These are phyloP conservation scores for Drosophila navojoa DNA, from an alignment of 1,140 invertebrate species.

Conservation along the genomic window DNA sequence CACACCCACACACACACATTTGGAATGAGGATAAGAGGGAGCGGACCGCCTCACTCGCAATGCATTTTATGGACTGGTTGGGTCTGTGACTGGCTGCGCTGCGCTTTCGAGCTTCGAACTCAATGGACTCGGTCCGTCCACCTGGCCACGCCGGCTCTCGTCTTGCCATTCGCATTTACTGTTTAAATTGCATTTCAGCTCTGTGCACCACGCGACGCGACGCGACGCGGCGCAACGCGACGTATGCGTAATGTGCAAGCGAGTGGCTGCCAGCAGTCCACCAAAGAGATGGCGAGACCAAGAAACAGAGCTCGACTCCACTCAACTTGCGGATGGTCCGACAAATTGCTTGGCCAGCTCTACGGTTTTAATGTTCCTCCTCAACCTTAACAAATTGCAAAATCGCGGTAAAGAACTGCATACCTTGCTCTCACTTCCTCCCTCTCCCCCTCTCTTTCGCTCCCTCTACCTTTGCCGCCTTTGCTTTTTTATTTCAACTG, in stretches of 20 bases:
- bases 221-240: slow-evolving; percentile 42
- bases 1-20: too few relatives aligned
- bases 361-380: slow-evolving; percentile 31
- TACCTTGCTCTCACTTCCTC: background rate
- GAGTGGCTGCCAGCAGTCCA: background rate
- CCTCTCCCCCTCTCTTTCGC: background rate
- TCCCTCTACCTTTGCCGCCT: background rate
- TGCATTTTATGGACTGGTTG: slow-evolving; percentile 12
- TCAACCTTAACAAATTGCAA: slow-evolving; percentile 45
- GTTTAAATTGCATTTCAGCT: slow-evolving; percentile 38
- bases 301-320: background rate
- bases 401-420: slow-evolving; percentile 27
- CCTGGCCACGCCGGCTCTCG: slow-evolving; percentile 1
- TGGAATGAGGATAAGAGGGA: too few relatives aligned
- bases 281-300: background rate
- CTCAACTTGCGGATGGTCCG: slow-evolving; percentile 32
- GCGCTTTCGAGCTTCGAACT: background rate
- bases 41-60: background rate
- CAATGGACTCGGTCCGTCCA: background rate
- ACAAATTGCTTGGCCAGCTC: slow-evolving; percentile 36
- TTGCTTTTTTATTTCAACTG: background rate
- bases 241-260: slow-evolving; percentile 46
- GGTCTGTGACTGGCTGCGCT: background rate
- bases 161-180: slow-evolving; percentile 26
- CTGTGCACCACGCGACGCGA: slow-evolving; percentile 40